phyloP scores from a whole-genome alignment of 2,888 invertebrate species.

The Psylliodes chrysocephalus region DNA sequence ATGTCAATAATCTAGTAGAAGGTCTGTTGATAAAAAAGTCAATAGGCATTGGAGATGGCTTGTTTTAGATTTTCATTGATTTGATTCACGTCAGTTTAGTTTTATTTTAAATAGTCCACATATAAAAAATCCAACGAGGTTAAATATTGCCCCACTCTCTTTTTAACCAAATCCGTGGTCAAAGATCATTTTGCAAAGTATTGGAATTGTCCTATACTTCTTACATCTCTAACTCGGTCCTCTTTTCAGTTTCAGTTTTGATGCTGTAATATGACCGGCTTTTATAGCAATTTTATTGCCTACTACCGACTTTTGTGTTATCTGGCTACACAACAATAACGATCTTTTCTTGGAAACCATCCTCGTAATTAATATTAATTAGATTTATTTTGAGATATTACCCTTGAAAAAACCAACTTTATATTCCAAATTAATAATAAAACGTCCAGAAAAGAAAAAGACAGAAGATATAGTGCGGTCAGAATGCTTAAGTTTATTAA shows the following conservation, averaged over 20 bases:
- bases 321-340: conserved; percentile 50
- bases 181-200: no score
- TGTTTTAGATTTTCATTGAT: no score
- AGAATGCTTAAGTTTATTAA: no score
- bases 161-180: no score
- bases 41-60: no score
- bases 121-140: no score
- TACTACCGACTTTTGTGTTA: conserved; percentile 44
- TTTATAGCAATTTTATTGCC: conserved; percentile 51
- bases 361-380: conserved; percentile 53
- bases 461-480: not conserved
- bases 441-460: not conserved
- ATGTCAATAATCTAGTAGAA: no score
- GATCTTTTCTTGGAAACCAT: conserved; percentile 48
- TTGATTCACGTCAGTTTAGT: no score
- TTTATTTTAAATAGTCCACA: no score
- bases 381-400: conserved; percentile 41
- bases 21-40: no score
- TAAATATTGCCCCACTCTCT: no score
- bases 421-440: conserved; percentile 25
- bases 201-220: no score
- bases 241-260: conserved; percentile 10
- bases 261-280: conserved; percentile 33
- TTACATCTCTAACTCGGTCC: not conserved
- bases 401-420: conserved; percentile 35